Percentiles rank a stretch among this genome's conserved stretches.
Conservation (phyloP, 2,113 vertebrate species). For the Dascyllus trimaculatus region DNA sequence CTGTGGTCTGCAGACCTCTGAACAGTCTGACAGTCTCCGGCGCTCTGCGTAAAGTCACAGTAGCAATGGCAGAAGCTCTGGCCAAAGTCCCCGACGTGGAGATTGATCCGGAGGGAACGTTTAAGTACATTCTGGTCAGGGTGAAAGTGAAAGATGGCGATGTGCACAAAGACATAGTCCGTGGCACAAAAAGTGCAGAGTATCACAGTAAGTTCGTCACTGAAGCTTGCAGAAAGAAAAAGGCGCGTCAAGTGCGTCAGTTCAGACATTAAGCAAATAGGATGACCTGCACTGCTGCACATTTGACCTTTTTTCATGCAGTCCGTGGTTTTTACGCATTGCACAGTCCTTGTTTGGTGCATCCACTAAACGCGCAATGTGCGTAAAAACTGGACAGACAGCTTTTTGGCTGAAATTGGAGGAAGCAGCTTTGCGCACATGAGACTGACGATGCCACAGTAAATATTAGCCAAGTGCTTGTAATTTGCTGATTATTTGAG, state of each 20-base stretch:
- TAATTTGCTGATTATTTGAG: background rate
- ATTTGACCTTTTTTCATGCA: background rate
- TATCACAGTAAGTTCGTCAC: constrained; percentile 89
- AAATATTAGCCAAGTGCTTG: too few relatives aligned
- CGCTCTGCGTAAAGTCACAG: background rate
- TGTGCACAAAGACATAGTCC: constrained; percentile 87
- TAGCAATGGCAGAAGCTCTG: constrained; percentile 80
- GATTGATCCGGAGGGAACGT: constrained; percentile 89
- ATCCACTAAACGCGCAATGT: background rate
- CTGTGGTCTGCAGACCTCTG: background rate
- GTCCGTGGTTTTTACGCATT: background rate
- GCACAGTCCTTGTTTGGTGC: background rate
- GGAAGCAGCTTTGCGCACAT: background rate
- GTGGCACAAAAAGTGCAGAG: constrained; percentile 89
- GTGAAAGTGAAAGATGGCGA: constrained; percentile 84
- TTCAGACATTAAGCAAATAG: rapidly evolving
- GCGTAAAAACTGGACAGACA: background rate
- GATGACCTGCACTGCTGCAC: background rate
- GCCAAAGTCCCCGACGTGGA: constrained; percentile 82
- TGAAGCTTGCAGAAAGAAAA: background rate
- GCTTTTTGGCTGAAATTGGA: background rate
- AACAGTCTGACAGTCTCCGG: background rate
- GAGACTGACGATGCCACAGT: background rate
- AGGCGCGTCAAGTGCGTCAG: constrained; percentile 12
- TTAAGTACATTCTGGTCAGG: constrained; percentile 91